These are phyloP conservation scores for Clarias batrachus DNA, from an alignment of 2,113 vertebrate species.

Conservation along the genomic window DNA sequence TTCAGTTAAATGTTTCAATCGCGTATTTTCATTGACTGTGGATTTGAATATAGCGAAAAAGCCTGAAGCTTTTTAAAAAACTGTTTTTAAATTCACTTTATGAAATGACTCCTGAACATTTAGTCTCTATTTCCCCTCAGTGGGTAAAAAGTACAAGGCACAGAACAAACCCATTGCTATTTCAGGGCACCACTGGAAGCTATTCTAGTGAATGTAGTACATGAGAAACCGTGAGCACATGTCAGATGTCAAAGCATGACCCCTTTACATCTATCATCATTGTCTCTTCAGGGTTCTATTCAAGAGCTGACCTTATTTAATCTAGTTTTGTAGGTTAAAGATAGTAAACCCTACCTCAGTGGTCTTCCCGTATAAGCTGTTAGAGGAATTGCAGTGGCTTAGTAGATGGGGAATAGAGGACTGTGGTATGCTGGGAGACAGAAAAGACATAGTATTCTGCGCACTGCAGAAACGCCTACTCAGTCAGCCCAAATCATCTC, in stretches of 20 bases:
- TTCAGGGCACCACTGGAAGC: conserved; percentile 26
- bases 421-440: conserved; percentile 5
- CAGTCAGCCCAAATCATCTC: conserved; percentile 39
- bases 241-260: conserved; percentile 20
- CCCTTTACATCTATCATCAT: conserved; percentile 28
- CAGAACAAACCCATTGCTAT: background rate
- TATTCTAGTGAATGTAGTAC: conserved; percentile 12
- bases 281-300: conserved; percentile 35
- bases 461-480: conserved; percentile 27
- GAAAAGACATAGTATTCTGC: conserved; percentile 4
- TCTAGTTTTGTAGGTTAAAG: conserved; percentile 44
- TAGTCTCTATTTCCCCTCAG: background rate
- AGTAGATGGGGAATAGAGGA: conserved; percentile 31
- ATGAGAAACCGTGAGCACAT: conserved; percentile 13
- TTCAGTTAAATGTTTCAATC: background rate
- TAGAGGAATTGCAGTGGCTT: conserved; percentile 44
- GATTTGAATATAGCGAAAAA: background rate
- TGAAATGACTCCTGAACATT: background rate
- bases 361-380: conserved; percentile 41
- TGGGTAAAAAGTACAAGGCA: conserved; percentile 22
- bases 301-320: conserved; percentile 49
- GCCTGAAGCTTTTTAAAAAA: background rate
- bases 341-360: conserved; percentile 16
- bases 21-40: background rate
- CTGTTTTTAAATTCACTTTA: background rate